A percentile compares a stretch with the other conserved stretches of the same genome.
Evolutionary conservation across 2,888 invertebrate genomes (phyloP).

Genomic region (Protophormia terraenovae): DNA sequence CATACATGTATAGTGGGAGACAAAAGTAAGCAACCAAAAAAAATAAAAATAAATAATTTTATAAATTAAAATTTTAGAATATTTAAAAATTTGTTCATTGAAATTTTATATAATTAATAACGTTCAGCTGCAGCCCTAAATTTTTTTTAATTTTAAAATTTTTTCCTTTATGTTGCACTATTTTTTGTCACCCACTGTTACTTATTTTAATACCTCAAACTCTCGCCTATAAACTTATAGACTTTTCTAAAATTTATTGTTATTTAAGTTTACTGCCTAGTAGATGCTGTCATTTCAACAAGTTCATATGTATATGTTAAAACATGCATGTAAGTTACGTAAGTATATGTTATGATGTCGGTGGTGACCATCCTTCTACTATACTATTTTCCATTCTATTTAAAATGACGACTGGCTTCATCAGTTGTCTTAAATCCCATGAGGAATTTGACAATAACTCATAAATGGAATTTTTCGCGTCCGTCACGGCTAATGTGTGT

Average conservation of each 20-base stretch:
- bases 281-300: constrained; percentile 54
- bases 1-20: constrained; percentile 3
- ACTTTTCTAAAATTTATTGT: constrained; percentile 52
- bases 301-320: neutral
- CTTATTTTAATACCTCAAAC: constrained; percentile 16
- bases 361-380: constrained; percentile 39
- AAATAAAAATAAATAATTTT: neutral
- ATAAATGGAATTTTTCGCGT: constrained; percentile 67
- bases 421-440: constrained; percentile 68
- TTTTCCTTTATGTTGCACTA: neutral
- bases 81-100: too few relatives aligned
- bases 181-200: neutral
- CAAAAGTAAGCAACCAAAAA: neutral
- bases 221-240: constrained; percentile 32
- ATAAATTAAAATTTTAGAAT: neutral
- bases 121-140: too few relatives aligned
- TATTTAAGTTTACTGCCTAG: constrained; percentile 55
- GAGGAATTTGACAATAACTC: constrained; percentile 69
- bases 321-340: neutral
- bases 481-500: constrained; percentile 59
- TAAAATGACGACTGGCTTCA: constrained; percentile 52
- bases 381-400: constrained; percentile 49
- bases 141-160: too few relatives aligned
- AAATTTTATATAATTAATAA: too few relatives aligned
- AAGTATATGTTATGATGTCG: constrained; percentile 5